phyloP scores from a whole-genome alignment of 2,113 vertebrate species.

The Antechinus stuartii region DNA sequence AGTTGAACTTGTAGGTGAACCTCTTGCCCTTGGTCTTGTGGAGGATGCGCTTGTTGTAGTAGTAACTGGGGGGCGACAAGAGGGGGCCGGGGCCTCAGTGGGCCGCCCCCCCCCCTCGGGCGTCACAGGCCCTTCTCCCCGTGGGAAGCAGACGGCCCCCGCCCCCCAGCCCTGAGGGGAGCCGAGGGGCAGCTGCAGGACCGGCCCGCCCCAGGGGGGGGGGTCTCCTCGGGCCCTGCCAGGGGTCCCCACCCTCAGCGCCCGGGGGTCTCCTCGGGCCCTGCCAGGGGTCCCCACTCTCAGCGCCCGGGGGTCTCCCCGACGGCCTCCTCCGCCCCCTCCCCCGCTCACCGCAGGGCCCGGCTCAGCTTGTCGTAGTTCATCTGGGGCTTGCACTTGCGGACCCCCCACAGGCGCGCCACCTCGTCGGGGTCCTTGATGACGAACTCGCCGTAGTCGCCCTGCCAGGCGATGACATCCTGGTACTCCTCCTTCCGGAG shows the following conservation, averaged over 20 bases:
- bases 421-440: conserved; percentile 95
- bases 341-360: conserved; percentile 88
- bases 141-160: too few relatives aligned
- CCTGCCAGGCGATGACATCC: conserved; percentile 94
- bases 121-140: too few relatives aligned
- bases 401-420: conserved; percentile 91
- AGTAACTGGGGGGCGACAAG: conserved; percentile 86
- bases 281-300: too few relatives aligned
- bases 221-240: too few relatives aligned
- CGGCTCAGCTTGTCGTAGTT: conserved; percentile 96
- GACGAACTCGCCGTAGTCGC: conserved; percentile 95
- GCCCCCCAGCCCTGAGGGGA: too few relatives aligned
- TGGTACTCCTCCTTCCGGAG: conserved; percentile 95
- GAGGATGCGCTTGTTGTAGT: conserved; percentile 96
- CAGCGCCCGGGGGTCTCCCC: too few relatives aligned
- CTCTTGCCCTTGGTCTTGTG: conserved; percentile 97
- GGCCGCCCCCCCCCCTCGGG: too few relatives aligned
- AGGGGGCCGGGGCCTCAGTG: too few relatives aligned
- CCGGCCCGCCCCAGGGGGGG: too few relatives aligned
- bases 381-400: conserved; percentile 96
- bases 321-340: background rate
- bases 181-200: too few relatives aligned
- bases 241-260: too few relatives aligned
- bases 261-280: background rate
- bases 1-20: conserved; percentile 98